Evolutionary conservation across 2,888 invertebrate genomes (phyloP), one percentile per base, ranked within the genome.

Genomic region (Epistrophe eligans): DNA sequence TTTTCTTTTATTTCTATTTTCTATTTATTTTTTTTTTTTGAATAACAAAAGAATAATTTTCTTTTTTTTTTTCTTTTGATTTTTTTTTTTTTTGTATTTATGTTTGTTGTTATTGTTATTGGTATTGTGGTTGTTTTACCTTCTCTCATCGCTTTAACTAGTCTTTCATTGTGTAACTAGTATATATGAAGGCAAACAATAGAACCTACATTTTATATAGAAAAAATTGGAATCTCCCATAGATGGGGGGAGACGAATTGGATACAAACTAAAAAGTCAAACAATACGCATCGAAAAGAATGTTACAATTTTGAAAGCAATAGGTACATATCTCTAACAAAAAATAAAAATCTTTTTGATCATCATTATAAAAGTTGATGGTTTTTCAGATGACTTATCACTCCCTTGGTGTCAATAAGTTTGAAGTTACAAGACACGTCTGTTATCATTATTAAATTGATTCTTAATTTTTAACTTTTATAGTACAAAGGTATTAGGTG

Each of bases 11-110:
- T 32, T 55, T 55, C 9, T 55, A 15, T 55, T 6, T 58, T 50
- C 13, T n/a, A 15, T 45, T 11, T 19, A 48, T 35, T 15, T 1
- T 15, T 1, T n/a, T 84, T 70, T 74, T 87, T 45, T 79, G 79
- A 83, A 87, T 83, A 79, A 87, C 87, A 87, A 87, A 83, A 87
- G 87, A 83, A 87, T 87, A 83, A 83, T 83, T 79, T 87, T 71
- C 60, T 62, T 72, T 77, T 64, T 79, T 58, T 55, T 71, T 45
- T 24, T 24, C 52, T 58, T 24, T 48, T 66, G 48, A 35, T 45
- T 45, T n/a, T 45, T 45, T 15, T 32, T 66, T 17, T 45, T 13
- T 8, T 15, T 40, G 13, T 15, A 24, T 6, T 7, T 28, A 45
- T 45, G 17, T 32, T 66, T 66, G 58, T 84, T 77, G 50, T 77